Evolutionary conservation across 2,888 invertebrate species (phyloP).

Genomic region (Dysmachus trigonus): DNA sequence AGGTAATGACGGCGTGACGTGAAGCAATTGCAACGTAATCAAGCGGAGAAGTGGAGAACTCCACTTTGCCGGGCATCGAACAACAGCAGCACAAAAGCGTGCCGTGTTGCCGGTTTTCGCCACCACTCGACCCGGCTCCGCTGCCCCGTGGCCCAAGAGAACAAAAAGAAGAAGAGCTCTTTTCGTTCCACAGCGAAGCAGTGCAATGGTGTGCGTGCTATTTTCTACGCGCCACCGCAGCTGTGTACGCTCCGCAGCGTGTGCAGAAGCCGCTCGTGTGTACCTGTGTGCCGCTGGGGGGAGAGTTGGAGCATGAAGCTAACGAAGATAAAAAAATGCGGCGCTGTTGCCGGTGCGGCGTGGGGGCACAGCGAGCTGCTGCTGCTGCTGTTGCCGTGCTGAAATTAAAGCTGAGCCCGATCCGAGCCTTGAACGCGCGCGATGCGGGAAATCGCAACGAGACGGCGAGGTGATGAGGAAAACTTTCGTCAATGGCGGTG

Average conservation of each 20-base stretch:
- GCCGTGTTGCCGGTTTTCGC: background rate
- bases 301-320: slow-evolving; percentile 36
- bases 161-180: background rate
- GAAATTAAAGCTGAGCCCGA: slow-evolving; percentile 40
- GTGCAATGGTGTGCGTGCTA: background rate
- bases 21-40: background rate
- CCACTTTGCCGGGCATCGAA: background rate
- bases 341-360: slow-evolving; percentile 10
- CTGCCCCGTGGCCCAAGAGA: background rate
- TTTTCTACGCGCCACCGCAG: background rate
- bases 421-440: background rate
- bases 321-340: slow-evolving; percentile 16
- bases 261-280: background rate
- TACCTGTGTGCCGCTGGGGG: background rate
- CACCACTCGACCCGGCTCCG: background rate
- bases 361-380: background rate
- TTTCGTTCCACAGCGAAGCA: background rate
- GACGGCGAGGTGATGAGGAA: background rate
- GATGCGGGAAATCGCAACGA: slow-evolving; percentile 1
- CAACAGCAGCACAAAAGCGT: background rate
- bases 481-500: slow-evolving; percentile 19
- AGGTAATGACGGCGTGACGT: background rate
- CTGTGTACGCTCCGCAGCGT: background rate
- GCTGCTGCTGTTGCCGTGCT: slow-evolving; percentile 38
- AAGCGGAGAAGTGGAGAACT: background rate